Conservation (phyloP, 1,140 invertebrate species). For the Drosophila auraria region DNA sequence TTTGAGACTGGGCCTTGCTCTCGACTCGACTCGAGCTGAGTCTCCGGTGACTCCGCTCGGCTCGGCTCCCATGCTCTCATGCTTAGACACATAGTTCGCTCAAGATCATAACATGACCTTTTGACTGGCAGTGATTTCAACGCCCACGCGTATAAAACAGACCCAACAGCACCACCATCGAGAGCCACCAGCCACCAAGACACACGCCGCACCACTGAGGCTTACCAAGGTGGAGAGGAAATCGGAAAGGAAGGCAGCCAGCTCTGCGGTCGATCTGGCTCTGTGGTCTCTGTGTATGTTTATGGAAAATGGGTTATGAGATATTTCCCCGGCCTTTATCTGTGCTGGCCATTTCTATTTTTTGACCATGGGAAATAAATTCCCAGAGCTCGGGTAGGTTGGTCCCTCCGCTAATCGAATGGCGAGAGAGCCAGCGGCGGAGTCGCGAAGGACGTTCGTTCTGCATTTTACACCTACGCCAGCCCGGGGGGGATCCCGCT, state of each 20-base stretch:
- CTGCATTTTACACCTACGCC: constrained; percentile 73
- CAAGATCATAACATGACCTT: constrained; percentile 84
- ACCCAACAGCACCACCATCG: constrained; percentile 61
- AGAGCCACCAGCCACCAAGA: constrained; percentile 10
- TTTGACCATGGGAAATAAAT: constrained; percentile 84
- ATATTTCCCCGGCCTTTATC: constrained; percentile 77
- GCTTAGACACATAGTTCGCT: constrained; percentile 80
- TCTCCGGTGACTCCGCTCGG: constrained; percentile 10
- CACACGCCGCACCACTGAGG: constrained; percentile 21
- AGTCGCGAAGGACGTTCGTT: constrained; percentile 67
- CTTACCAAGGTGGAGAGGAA: neutral
- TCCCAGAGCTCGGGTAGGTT: constrained; percentile 51
- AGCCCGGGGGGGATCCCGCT: constrained; percentile 29
- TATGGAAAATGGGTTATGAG: constrained; percentile 84
- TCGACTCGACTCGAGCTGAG: constrained; percentile 25
- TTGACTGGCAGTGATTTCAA: constrained; percentile 84
- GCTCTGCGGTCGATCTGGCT: constrained; percentile 45
- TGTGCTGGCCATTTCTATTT: constrained; percentile 75
- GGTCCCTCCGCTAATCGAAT: constrained; percentile 68
- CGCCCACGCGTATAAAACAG: constrained; percentile 81
- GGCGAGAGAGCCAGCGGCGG: constrained; percentile 1
- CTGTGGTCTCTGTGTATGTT: constrained; percentile 78
- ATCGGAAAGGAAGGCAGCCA: constrained; percentile 28
- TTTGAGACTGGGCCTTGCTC: constrained; percentile 34
- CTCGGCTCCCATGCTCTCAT: constrained; percentile 71